These are phyloP conservation scores for Leptodirus hochenwartii DNA, from an alignment of 2,888 invertebrate genomes.

Conservation along the genomic window DNA sequence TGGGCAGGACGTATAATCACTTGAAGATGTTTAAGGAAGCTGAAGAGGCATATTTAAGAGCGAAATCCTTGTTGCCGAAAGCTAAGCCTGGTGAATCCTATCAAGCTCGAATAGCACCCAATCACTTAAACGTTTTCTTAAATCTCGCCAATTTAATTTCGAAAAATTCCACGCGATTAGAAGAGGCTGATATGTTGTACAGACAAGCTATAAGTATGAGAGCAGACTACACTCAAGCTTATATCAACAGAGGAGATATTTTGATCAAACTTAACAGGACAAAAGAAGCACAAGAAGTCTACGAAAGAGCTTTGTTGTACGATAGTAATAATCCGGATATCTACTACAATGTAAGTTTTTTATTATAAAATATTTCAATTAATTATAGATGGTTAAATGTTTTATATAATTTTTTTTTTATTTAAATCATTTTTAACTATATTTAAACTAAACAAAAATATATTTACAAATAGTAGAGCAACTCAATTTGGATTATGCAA, in stretches of 20 bases:
- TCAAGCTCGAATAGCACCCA: constrained; percentile 88
- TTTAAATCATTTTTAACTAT: constrained; percentile 5
- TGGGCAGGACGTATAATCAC: constrained; percentile 87
- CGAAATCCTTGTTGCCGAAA: constrained; percentile 76
- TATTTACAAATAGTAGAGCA: too few relatives aligned
- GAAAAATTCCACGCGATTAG: constrained; percentile 75
- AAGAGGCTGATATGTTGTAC: constrained; percentile 88
- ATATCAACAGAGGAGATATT: constrained; percentile 93
- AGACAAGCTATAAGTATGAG: constrained; percentile 95
- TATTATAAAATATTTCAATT: constrained; percentile 3
- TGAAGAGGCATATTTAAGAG: constrained; percentile 79
- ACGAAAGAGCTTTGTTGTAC: constrained; percentile 80
- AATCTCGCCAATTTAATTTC: constrained; percentile 90
- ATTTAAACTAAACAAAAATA: too few relatives aligned
- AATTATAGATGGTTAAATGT: too few relatives aligned
- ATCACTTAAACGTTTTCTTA: constrained; percentile 88
- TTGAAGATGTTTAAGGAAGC: constrained; percentile 76
- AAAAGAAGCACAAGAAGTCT: constrained; percentile 86
- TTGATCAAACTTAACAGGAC: constrained; percentile 87
- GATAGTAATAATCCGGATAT: constrained; percentile 90
- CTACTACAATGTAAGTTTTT: constrained; percentile 71
- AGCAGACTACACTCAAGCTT: constrained; percentile 88
- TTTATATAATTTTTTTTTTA: constrained; percentile 3
- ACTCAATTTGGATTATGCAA: too few relatives aligned
- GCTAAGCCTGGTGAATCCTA: constrained; percentile 88